phyloP scores from a whole-genome alignment of 2,797 vertebrate genomes.

The Octomys mimax region DNA sequence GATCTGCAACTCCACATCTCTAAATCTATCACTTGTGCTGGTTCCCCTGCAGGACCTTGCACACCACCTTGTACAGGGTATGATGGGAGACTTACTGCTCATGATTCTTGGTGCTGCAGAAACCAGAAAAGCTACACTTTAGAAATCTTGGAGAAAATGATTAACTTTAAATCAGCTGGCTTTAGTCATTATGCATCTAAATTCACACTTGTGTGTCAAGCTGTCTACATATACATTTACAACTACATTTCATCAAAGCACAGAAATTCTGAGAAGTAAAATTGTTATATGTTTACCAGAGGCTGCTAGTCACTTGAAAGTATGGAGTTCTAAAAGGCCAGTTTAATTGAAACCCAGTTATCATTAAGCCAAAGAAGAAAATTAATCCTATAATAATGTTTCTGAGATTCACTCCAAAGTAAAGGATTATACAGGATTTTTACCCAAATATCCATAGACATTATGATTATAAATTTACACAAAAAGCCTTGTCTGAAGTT shows the following conservation, averaged over 20 bases:
- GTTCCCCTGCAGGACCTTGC: no score
- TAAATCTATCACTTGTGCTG: no score
- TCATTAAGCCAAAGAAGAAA: neutral
- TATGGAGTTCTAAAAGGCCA: neutral
- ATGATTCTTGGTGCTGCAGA: no score
- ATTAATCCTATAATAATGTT: slow-evolving; percentile 38
- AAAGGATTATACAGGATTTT: slow-evolving; percentile 55
- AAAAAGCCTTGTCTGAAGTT: slow-evolving; percentile 66
- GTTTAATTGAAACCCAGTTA: slow-evolving; percentile 44
- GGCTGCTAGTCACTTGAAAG: neutral
- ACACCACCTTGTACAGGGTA: no score
- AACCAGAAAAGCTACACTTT: neutral
- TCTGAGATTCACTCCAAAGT: slow-evolving; percentile 50
- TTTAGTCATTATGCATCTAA: neutral
- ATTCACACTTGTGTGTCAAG: neutral
- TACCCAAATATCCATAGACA: slow-evolving; percentile 74
- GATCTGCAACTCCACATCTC: no score
- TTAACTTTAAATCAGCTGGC: slow-evolving; percentile 17
- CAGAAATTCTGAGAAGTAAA: slow-evolving; percentile 44
- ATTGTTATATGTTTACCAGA: slow-evolving; percentile 2
- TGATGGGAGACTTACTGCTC: no score
- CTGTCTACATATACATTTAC: neutral
- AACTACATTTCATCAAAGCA: neutral
- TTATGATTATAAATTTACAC: slow-evolving; percentile 78
- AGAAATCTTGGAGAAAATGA: slow-evolving; percentile 17